Conservation (phyloP, 2,797 vertebrate genomes). For the Pseudopleuronectes americanus region DNA sequence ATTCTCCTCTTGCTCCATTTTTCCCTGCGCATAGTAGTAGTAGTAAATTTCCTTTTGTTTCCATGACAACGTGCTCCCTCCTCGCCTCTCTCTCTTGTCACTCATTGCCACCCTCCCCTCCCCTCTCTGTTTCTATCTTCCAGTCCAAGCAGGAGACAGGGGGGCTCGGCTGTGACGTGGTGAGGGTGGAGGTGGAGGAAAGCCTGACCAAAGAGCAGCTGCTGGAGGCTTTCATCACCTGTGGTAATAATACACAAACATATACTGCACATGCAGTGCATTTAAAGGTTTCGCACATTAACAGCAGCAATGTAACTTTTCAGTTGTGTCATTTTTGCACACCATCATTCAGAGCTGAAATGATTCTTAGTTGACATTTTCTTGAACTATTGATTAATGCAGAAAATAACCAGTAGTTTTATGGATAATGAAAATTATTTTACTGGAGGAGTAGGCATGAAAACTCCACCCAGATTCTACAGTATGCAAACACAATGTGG, state of each 20-base stretch:
- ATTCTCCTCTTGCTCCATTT: constrained; percentile 41
- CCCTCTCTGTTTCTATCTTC: constrained; percentile 33
- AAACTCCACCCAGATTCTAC: too few relatives aligned
- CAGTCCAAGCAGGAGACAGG: constrained; percentile 90
- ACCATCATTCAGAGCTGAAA: neutral
- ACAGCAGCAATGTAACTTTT: neutral
- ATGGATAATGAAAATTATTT: too few relatives aligned
- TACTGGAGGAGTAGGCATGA: too few relatives aligned
- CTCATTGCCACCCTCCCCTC: neutral
- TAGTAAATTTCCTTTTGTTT: constrained; percentile 63
- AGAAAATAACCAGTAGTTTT: too few relatives aligned
- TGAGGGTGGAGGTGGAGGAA: constrained; percentile 89
- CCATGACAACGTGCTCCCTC: constrained; percentile 67
- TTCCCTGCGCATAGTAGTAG: constrained; percentile 31
- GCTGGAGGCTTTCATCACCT: constrained; percentile 90
- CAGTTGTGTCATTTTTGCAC: neutral
- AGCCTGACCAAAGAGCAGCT: constrained; percentile 92
- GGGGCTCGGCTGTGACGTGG: constrained; percentile 88
- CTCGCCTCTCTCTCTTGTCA: constrained; percentile 18
- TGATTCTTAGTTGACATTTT: neutral
- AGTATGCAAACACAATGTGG: too few relatives aligned
- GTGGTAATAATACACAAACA: constrained; percentile 79
- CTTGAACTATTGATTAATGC: too few relatives aligned
- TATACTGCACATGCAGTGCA: neutral
- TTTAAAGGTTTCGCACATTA: neutral